Conservation (phyloP, 2,888 invertebrate genomes). For the Xestia sexstrigata region DNA sequence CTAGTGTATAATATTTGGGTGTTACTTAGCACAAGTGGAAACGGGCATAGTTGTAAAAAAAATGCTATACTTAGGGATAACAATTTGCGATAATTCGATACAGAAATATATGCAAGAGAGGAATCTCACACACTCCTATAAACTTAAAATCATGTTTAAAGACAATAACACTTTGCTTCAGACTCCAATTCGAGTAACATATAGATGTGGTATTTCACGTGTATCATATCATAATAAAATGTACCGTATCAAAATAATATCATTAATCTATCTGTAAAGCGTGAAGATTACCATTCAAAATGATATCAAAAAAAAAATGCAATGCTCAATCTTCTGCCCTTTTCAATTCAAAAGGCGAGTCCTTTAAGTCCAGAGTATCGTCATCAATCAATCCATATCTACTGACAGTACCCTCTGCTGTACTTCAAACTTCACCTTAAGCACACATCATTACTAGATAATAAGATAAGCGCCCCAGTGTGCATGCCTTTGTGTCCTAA, state of each 20-base stretch:
- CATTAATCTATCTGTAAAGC: not conserved
- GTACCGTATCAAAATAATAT: not conserved
- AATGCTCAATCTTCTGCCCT: slow-evolving; percentile 16
- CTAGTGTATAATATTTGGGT: not conserved
- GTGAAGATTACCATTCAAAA: not conserved
- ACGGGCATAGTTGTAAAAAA: not conserved
- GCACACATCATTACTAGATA: slow-evolving; percentile 62
- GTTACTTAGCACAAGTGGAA: not conserved
- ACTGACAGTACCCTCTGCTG: slow-evolving; percentile 35
- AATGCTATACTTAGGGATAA: not conserved
- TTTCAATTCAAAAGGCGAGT: slow-evolving; percentile 25
- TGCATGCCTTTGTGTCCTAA: slow-evolving; percentile 54
- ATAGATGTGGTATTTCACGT: not conserved
- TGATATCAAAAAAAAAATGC: slow-evolving; percentile 13
- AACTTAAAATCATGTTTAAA: not conserved
- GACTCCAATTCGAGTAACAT: not conserved
- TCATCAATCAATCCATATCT: slow-evolving; percentile 65
- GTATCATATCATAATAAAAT: not conserved
- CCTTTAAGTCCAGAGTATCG: slow-evolving; percentile 37
- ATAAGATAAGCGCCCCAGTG: slow-evolving; percentile 54
- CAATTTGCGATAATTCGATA: not conserved
- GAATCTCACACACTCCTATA: not conserved
- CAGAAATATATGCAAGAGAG: not conserved
- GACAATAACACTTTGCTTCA: too few relatives aligned
- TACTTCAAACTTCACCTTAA: slow-evolving; percentile 48